These are phyloP conservation scores for Alosa sapidissima DNA, from an alignment of 2,797 vertebrate species.

Conservation along the genomic window DNA sequence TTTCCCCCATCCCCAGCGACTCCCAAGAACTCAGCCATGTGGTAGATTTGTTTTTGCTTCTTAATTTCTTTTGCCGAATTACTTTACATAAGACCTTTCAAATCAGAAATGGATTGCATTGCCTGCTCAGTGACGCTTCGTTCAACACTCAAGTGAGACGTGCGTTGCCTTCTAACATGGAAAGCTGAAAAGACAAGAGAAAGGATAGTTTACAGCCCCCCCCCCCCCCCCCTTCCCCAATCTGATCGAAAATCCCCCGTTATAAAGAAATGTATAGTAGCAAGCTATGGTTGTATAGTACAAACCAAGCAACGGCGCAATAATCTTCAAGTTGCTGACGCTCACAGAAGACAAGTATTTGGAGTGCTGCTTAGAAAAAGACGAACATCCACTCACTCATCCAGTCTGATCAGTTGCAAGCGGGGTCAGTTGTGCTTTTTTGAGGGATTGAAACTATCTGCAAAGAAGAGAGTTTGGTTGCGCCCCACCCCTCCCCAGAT, in stretches of 20 bases:
- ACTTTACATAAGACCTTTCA: neutral
- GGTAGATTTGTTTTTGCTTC: neutral
- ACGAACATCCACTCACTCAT: conserved; percentile 8
- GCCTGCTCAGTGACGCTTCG: conserved; percentile 33
- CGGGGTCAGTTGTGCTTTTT: conserved; percentile 10
- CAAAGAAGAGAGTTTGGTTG: conserved; percentile 70
- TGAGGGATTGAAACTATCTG: conserved; percentile 63
- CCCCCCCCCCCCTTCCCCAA: neutral
- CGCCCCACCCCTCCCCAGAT: conserved; percentile 60
- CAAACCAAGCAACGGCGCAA: conserved; percentile 33
- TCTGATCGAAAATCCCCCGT: neutral
- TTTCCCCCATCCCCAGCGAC: conserved; percentile 38
- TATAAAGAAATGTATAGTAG: conserved; percentile 29
- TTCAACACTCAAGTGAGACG: conserved; percentile 20
- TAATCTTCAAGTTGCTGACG: conserved; percentile 34
- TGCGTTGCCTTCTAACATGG: conserved; percentile 28
- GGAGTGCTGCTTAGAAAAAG: conserved; percentile 2
- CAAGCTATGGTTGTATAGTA: conserved; percentile 49
- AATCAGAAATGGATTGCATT: neutral
- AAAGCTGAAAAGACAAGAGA: conserved; percentile 51
- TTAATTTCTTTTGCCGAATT: neutral
- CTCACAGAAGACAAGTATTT: neutral
- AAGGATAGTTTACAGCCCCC: conserved; percentile 44
- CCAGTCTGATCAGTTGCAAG: neutral
- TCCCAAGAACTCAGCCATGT: conserved; percentile 25